Base-by-base conservation (phyloP, 2,888 invertebrate genomes). In the Eupsilia transversa region DNA sequence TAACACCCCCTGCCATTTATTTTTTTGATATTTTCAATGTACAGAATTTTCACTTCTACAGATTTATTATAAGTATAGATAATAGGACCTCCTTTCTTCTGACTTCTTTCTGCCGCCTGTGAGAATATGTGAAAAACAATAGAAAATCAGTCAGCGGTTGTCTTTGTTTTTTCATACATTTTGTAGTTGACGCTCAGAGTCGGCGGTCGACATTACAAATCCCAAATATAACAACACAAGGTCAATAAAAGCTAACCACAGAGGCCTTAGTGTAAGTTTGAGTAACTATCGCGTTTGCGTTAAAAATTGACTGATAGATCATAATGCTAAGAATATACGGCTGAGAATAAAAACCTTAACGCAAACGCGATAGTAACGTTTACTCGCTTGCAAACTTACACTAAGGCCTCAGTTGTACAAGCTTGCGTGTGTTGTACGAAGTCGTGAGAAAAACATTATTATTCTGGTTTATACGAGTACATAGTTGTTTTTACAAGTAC, bases 371-470 rank as follows among this genome's bases (percentile, higher is more conserved):
- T n/a, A n/a, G n/a, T n/a, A n/a, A n/a, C n/a, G n/a, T n/a, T n/a
- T n/a, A n/a, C n/a, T n/a, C n/a, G n/a, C n/a, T n/a, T n/a, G n/a
- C n/a, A n/a, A n/a, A n/a, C n/a, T n/a, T n/a, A n/a, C n/a, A n/a
- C n/a, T n/a, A n/a, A n/a, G n/a, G n/a, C n/a, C n/a, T n/a, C n/a
- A 27, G 20, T 59, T 33, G 46, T 6, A 30, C 20, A 54, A 56
- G 49, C 20, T 33, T 4, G 20, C 23, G 17, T 57, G 20, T 60
- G 38, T 54, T 6, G 27, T 0, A 20, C 38, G 35, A 56, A 77
- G 43, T 66, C 52, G 78, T 70, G 79, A 79, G 43, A 27, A 10
- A 61, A 66, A 23, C 65, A 70, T 79, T 82, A 56, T 27, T 41
- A 63, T 73, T 73, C 74, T 20, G 30, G 64, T 77, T 64, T 65